phyloP scores from a whole-genome alignment of 2,797 vertebrate genomes.

The Cetoscarus ocellatus region DNA sequence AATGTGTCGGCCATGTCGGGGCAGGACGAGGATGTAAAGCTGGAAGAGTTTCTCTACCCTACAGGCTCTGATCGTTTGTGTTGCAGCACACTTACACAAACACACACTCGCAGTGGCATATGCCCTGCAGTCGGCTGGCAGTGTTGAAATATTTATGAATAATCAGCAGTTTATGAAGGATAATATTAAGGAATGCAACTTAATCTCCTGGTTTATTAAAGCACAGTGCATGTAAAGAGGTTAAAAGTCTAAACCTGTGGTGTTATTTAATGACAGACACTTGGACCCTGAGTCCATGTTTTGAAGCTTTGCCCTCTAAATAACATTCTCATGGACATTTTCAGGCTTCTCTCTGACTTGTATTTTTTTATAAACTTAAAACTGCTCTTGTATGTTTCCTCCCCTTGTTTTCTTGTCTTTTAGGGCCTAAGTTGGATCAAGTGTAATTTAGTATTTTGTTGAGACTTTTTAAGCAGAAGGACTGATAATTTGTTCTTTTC shows the following conservation, averaged over 20 bases:
- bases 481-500: neutral
- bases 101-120: neutral
- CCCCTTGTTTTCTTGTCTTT: neutral
- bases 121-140: constrained; percentile 1
- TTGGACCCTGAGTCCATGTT: too few species aligned
- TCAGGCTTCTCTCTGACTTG: too few species aligned
- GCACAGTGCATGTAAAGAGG: neutral
- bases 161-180: neutral
- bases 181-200: neutral
- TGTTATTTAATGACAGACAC: too few species aligned
- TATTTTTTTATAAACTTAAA: too few species aligned
- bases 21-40: constrained; percentile 48
- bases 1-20: constrained; percentile 50
- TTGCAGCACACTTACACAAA: constrained; percentile 20
- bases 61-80: neutral
- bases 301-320: too few species aligned
- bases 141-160: neutral
- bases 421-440: too few species aligned
- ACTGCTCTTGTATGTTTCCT: too few species aligned
- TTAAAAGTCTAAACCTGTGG: neutral
- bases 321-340: too few species aligned
- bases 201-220: neutral
- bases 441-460: too few species aligned
- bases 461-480: too few species aligned
- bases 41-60: constrained; percentile 31